These are phyloP conservation scores for Armadillidium nasatum DNA, from an alignment of 1,140 invertebrate genomes.

Conservation along the genomic window DNA sequence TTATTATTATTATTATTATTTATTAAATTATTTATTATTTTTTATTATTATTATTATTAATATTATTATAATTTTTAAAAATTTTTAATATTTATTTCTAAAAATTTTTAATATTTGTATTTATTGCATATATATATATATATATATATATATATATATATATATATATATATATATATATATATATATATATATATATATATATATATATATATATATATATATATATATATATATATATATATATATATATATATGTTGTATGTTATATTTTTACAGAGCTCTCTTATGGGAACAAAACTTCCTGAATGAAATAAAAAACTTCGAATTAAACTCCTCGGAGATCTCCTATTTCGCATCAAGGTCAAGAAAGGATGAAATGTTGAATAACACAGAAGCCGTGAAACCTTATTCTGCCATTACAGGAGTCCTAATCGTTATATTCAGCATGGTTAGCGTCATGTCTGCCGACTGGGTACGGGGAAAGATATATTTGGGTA, in stretches of 20 bases:
- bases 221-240: neutral
- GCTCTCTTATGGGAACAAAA: constrained; percentile 80
- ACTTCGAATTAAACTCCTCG: constrained; percentile 70
- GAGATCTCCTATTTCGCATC: constrained; percentile 77
- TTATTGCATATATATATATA: no score
- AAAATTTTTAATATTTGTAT: no score
- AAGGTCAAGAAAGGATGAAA: constrained; percentile 75
- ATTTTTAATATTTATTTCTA: no score
- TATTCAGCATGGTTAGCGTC: constrained; percentile 66
- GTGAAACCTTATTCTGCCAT: constrained; percentile 82
- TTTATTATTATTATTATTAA: no score
- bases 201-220: constrained; percentile 15
- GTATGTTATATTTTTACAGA: constrained; percentile 52
- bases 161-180: neutral
- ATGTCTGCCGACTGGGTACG: constrained; percentile 81
- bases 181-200: constrained; percentile 7
- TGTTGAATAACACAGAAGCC: constrained; percentile 81
- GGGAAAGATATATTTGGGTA: constrained; percentile 82
- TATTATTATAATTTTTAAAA: no score
- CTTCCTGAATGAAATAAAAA: constrained; percentile 64
- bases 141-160: no score
- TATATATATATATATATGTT: neutral
- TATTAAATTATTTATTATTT: no score
- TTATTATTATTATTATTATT: no score
- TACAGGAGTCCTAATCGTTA: constrained; percentile 76